Percentiles rank a stretch among this genome's conserved stretches.
phyloP scores from a whole-genome alignment of 2,113 vertebrate genomes.

The Corythoichthys haematopterus region DNA sequence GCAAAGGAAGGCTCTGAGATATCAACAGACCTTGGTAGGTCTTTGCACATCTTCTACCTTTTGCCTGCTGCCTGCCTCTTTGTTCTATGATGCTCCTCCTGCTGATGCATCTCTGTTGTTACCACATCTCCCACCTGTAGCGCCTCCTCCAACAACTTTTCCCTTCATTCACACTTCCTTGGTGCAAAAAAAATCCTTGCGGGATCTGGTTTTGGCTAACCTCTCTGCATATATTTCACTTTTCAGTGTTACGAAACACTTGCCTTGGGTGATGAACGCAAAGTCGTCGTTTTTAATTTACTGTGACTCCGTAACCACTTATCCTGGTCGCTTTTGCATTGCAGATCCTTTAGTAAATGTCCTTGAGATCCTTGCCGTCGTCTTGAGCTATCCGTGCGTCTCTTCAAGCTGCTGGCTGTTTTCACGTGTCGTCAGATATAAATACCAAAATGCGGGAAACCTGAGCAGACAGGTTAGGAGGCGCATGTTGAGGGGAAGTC shows the following conservation, averaged over 20 bases:
- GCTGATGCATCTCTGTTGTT: constrained; percentile 12
- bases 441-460: constrained; percentile 65
- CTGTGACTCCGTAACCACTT: background rate
- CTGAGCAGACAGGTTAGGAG: constrained; percentile 67
- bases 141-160: background rate
- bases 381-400: background rate
- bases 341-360: background rate
- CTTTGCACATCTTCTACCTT: constrained; percentile 37
- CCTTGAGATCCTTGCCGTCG: background rate
- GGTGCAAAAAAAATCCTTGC: background rate
- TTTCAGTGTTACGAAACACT: constrained; percentile 11
- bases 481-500: constrained; percentile 53
- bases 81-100: background rate
- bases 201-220: background rate
- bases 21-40: constrained; percentile 85
- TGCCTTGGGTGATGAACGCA: background rate
- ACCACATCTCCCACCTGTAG: constrained; percentile 15
- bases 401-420: constrained; percentile 31
- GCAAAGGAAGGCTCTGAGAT: constrained; percentile 79
- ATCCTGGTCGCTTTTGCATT: background rate
- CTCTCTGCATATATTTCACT: background rate
- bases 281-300: background rate
- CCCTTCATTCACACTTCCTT: background rate
- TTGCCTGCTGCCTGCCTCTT: constrained; percentile 7
- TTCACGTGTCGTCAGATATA: constrained; percentile 53